Evolutionary conservation across 2,888 invertebrate genomes (phyloP).

Genomic region (Acanthoscelides obtectus): DNA sequence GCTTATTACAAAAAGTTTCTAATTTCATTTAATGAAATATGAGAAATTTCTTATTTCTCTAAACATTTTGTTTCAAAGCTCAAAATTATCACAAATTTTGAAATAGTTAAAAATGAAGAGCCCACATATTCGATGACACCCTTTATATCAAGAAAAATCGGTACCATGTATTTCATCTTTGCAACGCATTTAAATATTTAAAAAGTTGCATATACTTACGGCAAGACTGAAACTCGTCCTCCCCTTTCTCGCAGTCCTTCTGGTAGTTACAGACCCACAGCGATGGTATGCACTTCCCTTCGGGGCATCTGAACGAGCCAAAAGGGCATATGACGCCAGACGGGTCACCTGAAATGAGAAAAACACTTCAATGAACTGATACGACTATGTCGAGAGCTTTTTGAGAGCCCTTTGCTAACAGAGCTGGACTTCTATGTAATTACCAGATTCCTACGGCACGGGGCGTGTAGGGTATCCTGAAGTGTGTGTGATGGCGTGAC

Average conservation of each 20-base stretch:
- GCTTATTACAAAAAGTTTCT: no score
- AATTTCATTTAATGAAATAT: no score
- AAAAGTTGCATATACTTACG: slow-evolving; percentile 61
- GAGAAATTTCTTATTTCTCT: no score
- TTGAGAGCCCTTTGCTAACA: background rate
- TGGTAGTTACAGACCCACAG: slow-evolving; percentile 91
- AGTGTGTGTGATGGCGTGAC: no score
- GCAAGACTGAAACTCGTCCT: slow-evolving; percentile 86
- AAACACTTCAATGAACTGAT: background rate
- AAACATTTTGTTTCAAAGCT: no score
- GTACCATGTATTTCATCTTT: no score
- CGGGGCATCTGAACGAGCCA: slow-evolving; percentile 77
- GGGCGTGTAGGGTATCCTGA: no score
- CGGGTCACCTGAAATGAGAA: slow-evolving; percentile 38
- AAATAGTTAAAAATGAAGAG: no score
- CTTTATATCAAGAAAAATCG: no score
- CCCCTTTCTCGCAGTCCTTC: slow-evolving; percentile 88
- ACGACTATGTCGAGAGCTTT: background rate
- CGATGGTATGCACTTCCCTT: slow-evolving; percentile 82
- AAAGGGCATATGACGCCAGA: slow-evolving; percentile 56
- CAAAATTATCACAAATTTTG: no score
- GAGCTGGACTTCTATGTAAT: background rate
- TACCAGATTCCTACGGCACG: no score
- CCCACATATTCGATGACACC: no score
- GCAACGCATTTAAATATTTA: background rate